Percentiles rank a stretch among this genome's conserved stretches.
Conservation (phyloP, 2,113 vertebrate species). For the Piprites chloris region DNA sequence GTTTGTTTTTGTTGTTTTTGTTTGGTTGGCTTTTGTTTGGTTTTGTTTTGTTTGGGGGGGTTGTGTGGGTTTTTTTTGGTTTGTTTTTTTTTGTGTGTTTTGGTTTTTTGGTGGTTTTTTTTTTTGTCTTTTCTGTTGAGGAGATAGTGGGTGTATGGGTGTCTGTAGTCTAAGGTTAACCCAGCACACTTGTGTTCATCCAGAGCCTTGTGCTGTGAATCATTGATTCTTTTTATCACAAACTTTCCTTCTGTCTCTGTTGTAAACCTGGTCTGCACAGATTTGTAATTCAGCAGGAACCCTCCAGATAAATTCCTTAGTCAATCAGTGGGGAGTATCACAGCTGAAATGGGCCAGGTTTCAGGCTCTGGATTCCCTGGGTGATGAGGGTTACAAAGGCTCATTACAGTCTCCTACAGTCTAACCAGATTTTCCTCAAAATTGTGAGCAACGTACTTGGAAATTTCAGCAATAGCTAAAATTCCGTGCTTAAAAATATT, state of each 20-base stretch:
- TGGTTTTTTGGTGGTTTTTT: too few species aligned
- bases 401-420: not conserved
- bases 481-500: not conserved
- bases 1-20: too few species aligned
- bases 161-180: not conserved
- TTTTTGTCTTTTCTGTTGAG: not conserved
- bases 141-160: not conserved
- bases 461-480: not conserved
- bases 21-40: too few species aligned
- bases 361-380: not conserved
- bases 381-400: not conserved
- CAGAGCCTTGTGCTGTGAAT: accelerated
- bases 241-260: not conserved
- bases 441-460: accelerated
- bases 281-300: not conserved
- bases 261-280: not conserved
- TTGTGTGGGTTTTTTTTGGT: not conserved
- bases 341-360: not conserved
- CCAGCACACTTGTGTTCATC: not conserved
- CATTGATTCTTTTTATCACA: not conserved
- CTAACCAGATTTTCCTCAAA: not conserved
- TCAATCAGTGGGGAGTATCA: not conserved
- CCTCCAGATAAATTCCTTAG: not conserved
- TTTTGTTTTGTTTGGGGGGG: too few species aligned
- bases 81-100: not conserved